Base-by-base conservation (phyloP, 2,888 invertebrate species). In the Strigamia crassipes region DNA sequence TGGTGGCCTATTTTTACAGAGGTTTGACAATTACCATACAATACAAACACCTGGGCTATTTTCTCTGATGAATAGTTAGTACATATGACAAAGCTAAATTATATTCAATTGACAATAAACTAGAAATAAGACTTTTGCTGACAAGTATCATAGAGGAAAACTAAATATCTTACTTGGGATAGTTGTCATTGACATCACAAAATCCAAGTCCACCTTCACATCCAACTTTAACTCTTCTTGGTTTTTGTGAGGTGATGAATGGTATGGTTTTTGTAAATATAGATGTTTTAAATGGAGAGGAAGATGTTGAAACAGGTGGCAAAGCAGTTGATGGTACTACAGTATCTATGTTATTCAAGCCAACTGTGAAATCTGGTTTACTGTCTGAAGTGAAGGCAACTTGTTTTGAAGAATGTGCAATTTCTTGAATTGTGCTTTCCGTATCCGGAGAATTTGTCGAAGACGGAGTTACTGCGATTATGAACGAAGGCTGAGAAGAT, bases 151-250 rank as follows among this genome's bases (percentile, higher is more conserved):
- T 27, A 27, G 27, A 27, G 27, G 27, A 77, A 34, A 38, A 34
- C 1, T n/a, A 2, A 38, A 38, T 38, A 38, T 38, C 81, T 66
- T 81, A 81, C 81, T 73, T 81, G n/a, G 81, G 81, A 34, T 81
- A 81, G 21, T 81, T 81, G 73, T 81, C 81, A 46, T 81, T 73
- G 18, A 81, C 81, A 73, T 81, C 81, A 61, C 81, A 81, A 18
- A 81, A 81, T 56, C 81, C 81, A 38, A 73, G 31, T 12, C 81
- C 66, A n/a, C 81, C 81, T 38, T 81, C 81, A 23, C 81, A 81
- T 1, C 81, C 81, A 38, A 81, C 81, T 81, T 81, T 81, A 12
- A 81, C 81, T 31, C 34, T 56, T 34, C 81, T 31, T 18, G 81
- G 81, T 23, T 81, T 81, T 13, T 34, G 18, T 23, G 34, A 34